phyloP scores from a whole-genome alignment of 2,888 invertebrate species.

The Eristalis arbustorum region DNA sequence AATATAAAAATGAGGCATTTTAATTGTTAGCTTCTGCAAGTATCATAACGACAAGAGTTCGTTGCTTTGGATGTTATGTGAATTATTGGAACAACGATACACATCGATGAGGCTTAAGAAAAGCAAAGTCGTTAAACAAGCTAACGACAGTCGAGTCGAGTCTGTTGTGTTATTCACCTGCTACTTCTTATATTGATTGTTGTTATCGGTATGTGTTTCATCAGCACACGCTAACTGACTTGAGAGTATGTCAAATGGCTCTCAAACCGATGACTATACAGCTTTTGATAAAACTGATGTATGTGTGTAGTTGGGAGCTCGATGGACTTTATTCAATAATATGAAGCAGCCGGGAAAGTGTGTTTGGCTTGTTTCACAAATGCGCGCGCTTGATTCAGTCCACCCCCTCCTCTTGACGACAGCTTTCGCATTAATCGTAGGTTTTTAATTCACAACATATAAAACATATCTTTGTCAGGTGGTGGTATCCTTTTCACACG shows the following conservation, averaged over 20 bases:
- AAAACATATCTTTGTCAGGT: conserved; percentile 34
- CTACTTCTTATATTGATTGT: conserved; percentile 60
- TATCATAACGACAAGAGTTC: background rate
- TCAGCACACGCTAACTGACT: conserved; percentile 22
- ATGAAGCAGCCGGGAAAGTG: conserved; percentile 41
- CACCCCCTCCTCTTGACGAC: conserved; percentile 27
- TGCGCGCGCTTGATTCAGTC: conserved; percentile 69
- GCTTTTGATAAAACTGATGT: conserved; percentile 43
- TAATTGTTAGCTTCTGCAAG: conserved; percentile 17
- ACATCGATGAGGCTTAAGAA: background rate
- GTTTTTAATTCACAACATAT: conserved; percentile 45
- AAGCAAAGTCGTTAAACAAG: conserved; percentile 17
- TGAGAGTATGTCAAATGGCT: conserved; percentile 55
- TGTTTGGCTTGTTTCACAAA: conserved; percentile 50
- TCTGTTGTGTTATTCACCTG: conserved; percentile 38
- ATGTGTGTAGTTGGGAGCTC: conserved; percentile 44
- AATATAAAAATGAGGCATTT: conserved; percentile 2
- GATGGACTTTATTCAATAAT: conserved; percentile 20
- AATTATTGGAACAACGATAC: conserved; percentile 34
- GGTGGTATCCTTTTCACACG: conserved; percentile 39
- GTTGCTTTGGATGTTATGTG: conserved; percentile 44
- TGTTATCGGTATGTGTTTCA: conserved; percentile 55
- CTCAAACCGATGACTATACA: conserved; percentile 50
- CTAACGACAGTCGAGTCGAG: conserved; percentile 21
- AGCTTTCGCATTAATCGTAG: conserved; percentile 31